Base-by-base conservation (phyloP, 1,140 invertebrate species). In the Cyphomyrmex costatus region DNA sequence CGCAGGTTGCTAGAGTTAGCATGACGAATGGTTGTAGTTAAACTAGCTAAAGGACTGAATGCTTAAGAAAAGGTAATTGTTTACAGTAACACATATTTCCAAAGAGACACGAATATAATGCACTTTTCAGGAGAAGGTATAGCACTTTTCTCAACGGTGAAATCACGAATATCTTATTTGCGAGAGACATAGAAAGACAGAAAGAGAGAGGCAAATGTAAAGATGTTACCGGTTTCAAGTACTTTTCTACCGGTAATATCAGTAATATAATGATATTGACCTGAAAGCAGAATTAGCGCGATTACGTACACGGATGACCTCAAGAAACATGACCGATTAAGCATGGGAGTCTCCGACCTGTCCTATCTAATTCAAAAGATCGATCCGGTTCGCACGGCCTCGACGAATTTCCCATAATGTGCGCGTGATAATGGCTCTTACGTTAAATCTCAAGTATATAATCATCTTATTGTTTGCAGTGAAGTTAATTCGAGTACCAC, bases 371-470 rank as follows among this genome's bases (percentile, higher is more conserved):
- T 82, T 82, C 66, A 82, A 16, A 71, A 30, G 79, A 60, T 74
- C 53, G 66, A 74, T 83, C 79, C 53, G 53, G 5, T 83, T 83
- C 53, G 19, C 79, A 83, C 79, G 70, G 68, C 66, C 79, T 36
- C 79, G 36, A 19, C 36, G 2, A 74, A 83, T 83, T 83, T 83
- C 68, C 53, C 79, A 61, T 46, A 60, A 83, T 19, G 53, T 12
- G n/a, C 19, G 27, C 27, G 42, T 19, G 16, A 14, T n/a, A 70
- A 79, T 66, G 21, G 16, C 12, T 53, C 30, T 80, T 70, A 19
- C 53, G 24, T 66, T 60, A 46, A 73, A 74, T 83, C 82, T 63
- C 61, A 30, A 78, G 30, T 42, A n/a, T n/a, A n/a, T n/a, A 36
- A 78, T 76, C 42, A 65, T 78, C 46, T 36, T 85, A 85, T 77